Evolutionary conservation across 2,888 invertebrate genomes (phyloP), one percentile per base, ranked within the genome.

Genomic region (Nasonia oneida): DNA sequence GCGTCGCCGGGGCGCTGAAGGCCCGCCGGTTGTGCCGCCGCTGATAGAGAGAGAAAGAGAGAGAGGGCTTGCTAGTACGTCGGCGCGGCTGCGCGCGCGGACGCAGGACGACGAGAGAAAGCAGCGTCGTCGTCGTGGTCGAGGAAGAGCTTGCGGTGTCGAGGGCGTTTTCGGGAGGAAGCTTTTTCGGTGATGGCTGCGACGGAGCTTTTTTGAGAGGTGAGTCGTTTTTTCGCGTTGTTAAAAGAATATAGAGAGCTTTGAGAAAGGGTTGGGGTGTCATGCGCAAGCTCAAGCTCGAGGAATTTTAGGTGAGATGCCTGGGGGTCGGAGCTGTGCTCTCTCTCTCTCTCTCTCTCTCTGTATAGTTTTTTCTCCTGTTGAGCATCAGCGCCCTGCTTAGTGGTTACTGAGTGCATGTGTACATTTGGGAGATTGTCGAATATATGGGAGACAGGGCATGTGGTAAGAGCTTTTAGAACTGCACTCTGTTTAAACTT

Each of bases 1-100:
- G 23, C 53, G 61, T 15, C 67, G 80, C n/a, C 53, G 53, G 67
- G 70, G 50, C 23, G 18, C 33, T 37, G 18, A 5, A 8, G 2
- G 29, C 78, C 10, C 53, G 75, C 6, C 57, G 8, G 39, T 64
- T 15, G 23, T 6, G 18, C 15, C 23, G 8, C 75, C n/a, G 23
- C 33, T 23, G 67, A 14, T 8, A 29, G 53, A 76, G 37, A 57
- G 57, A 33, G 57, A 76, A 23, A 53, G 39, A 77, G 64, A 79
- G 37, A 8, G 18, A 15, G 42, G 39, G 57, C 15, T 39, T 53
- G 53, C 42, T 76, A 67, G 75, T 75, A 39, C 67, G 71, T 77
- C 29, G 80, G 80, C 57, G 75, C 80, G 75, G 70, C 80, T 75
- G 76, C 76, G 61, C 53, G 47, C 85, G 61, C 71, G 47, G 81